phyloP scores from a whole-genome alignment of 2,113 vertebrate genomes.

The Odocoileus virginianus region DNA sequence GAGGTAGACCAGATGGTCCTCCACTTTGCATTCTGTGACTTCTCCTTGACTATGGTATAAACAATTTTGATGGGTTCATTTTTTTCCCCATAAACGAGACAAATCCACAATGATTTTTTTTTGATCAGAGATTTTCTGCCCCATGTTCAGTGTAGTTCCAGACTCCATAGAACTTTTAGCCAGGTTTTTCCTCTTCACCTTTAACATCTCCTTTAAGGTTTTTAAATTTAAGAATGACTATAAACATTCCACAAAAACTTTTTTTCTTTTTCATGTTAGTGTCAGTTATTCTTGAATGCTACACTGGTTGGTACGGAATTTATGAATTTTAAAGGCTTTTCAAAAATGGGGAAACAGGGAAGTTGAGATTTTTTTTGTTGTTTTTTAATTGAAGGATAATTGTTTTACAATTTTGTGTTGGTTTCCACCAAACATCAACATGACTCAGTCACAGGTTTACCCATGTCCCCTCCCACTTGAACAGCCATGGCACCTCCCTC shows the following conservation, averaged over 20 bases:
- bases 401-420: background rate
- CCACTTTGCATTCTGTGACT: background rate
- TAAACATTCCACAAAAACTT: background rate
- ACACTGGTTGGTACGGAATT: background rate
- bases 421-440: background rate
- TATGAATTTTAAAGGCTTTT: background rate
- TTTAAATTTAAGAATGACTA: background rate
- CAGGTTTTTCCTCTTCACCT: background rate
- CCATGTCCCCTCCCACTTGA: background rate
- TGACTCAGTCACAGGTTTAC: background rate
- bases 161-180: background rate
- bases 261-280: background rate
- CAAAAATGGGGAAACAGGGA: background rate
- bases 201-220: background rate
- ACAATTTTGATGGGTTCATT: background rate
- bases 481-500: background rate
- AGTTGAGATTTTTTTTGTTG: background rate
- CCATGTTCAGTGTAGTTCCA: background rate
- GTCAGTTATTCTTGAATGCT: background rate
- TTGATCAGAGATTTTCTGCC: background rate
- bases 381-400: background rate
- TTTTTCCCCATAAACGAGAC: background rate
- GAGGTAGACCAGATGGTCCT: background rate
- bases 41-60: background rate
- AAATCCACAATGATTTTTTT: background rate